Conservation (phyloP, 2,113 vertebrate genomes). For the Onychorhynchus coronatus region DNA sequence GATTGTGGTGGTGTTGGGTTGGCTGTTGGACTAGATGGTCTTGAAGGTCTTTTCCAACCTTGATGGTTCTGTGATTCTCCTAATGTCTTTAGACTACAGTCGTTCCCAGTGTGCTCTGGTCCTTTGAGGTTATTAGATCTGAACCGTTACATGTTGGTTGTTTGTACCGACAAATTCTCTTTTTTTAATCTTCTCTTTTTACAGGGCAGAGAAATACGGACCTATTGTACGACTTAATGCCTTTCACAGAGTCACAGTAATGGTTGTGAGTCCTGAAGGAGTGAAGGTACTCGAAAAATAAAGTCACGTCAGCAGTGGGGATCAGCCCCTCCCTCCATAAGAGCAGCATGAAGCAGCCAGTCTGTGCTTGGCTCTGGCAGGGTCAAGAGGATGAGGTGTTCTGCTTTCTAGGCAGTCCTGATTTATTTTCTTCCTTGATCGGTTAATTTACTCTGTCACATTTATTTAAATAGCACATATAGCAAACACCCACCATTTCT, state of each 20-base stretch:
- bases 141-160: neutral
- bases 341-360: neutral
- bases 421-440: neutral
- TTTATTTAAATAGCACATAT: neutral
- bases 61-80: neutral
- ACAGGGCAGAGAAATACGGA: constrained; percentile 76
- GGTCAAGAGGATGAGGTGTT: neutral
- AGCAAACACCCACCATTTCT: neutral
- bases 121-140: neutral
- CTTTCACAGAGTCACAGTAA: constrained; percentile 69
- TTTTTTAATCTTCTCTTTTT: neutral
- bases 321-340: neutral
- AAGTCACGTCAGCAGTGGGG: neutral
- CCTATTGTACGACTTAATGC: constrained; percentile 73
- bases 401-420: neutral
- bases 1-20: neutral
- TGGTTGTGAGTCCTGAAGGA: constrained; percentile 73
- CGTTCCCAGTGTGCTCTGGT: neutral
- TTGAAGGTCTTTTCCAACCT: neutral
- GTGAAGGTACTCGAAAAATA: constrained; percentile 74
- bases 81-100: neutral
- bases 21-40: neutral
- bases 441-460: neutral
- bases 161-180: neutral
- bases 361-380: neutral